phyloP scores from a whole-genome alignment of 2,888 invertebrate species.

The Alcis repandata region DNA sequence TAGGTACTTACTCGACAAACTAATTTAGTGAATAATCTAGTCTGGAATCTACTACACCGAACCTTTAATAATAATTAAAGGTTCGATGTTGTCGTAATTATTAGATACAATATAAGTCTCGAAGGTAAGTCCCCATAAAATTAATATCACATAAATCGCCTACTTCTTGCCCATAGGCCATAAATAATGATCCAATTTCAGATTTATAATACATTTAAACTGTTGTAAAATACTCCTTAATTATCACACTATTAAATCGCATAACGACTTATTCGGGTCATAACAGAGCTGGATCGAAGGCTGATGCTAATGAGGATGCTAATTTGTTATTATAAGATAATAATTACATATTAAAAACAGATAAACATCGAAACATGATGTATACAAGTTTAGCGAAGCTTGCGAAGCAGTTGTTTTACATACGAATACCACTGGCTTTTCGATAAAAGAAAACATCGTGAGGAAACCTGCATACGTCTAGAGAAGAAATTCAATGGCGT shows the following conservation, averaged over 20 bases:
- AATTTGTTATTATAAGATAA: too few relatives aligned
- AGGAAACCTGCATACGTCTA: too few relatives aligned
- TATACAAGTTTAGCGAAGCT: too few relatives aligned
- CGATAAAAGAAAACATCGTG: too few relatives aligned
- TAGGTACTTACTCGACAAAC: neutral
- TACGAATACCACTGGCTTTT: too few relatives aligned
- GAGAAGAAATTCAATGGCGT: too few relatives aligned
- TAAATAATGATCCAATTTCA: conserved; percentile 25
- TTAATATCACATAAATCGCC: conserved; percentile 20
- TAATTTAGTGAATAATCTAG: neutral
- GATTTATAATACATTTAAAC: conserved; percentile 25
- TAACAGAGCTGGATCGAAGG: conserved; percentile 14
- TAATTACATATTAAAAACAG: too few relatives aligned
- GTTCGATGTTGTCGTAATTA: too few relatives aligned
- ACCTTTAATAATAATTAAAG: too few relatives aligned
- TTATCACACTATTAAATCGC: conserved; percentile 24
- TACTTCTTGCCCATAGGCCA: conserved; percentile 21
- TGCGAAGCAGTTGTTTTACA: too few relatives aligned
- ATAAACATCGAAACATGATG: too few relatives aligned
- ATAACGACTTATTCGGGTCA: conserved; percentile 27
- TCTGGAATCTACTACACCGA: neutral
- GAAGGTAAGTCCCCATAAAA: conserved; percentile 16
- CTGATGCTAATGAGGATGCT: neutral
- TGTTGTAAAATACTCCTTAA: conserved; percentile 29
- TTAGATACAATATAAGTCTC: neutral